These are phyloP conservation scores for Linnaemya vulpina DNA, from an alignment of 2,888 invertebrate genomes.

Conservation along the genomic window DNA sequence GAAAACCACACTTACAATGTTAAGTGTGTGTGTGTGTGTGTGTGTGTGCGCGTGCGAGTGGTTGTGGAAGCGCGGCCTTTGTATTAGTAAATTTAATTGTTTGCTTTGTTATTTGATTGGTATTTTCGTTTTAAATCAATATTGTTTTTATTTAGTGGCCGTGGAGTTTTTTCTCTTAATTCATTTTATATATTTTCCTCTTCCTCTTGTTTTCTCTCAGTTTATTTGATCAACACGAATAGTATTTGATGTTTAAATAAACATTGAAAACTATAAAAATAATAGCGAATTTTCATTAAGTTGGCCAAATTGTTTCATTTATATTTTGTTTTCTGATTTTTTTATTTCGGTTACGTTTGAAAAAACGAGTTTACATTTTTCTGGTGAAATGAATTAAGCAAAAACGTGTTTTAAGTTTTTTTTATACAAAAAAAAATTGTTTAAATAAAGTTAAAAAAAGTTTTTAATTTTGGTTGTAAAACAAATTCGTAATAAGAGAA, in stretches of 20 bases:
- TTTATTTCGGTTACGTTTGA: background rate
- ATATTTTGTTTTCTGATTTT: too few relatives aligned
- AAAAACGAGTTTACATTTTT: slow-evolving; percentile 30
- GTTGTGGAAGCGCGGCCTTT: slow-evolving; percentile 4
- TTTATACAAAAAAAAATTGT: background rate
- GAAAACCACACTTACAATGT: too few relatives aligned
- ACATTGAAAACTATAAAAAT: slow-evolving; percentile 33
- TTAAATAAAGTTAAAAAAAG: background rate
- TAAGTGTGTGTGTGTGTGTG: too few relatives aligned
- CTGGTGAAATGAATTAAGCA: slow-evolving; percentile 33
- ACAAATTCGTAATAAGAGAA: background rate
- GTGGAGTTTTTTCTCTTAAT: slow-evolving; percentile 16
- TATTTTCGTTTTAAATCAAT: slow-evolving; percentile 71
- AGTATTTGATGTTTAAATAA: slow-evolving; percentile 6
- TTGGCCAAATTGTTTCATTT: slow-evolving; percentile 19
- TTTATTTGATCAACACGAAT: background rate
- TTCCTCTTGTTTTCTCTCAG: slow-evolving; percentile 12
- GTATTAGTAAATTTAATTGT: slow-evolving; percentile 68
- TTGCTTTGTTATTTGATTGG: slow-evolving; percentile 71
- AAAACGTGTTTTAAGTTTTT: background rate
- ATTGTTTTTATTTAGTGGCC: slow-evolving; percentile 69
- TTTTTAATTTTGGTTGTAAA: background rate
- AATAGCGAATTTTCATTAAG: slow-evolving; percentile 51
- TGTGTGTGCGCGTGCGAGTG: too few relatives aligned
- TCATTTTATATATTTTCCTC: background rate